These are phyloP conservation scores for Synanthedon vespiformis DNA, from an alignment of 2,888 invertebrate genomes.

Conservation along the genomic window DNA sequence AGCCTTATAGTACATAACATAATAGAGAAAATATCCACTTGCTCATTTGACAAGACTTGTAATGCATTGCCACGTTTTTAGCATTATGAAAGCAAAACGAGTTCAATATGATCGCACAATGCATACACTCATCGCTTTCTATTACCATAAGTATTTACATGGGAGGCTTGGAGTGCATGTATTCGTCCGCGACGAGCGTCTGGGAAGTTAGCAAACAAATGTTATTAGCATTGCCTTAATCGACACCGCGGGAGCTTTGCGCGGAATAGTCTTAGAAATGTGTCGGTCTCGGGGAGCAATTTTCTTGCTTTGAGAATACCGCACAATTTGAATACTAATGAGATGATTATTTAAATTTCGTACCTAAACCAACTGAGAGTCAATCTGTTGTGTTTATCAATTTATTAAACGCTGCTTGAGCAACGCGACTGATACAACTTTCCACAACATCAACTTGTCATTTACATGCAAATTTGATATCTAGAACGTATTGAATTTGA, in stretches of 20 bases:
- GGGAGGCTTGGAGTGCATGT: constrained; percentile 1
- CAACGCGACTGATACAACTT: constrained; percentile 10
- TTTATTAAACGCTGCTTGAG: constrained; percentile 34
- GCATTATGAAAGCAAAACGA: background rate
- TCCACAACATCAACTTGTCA: background rate
- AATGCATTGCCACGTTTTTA: background rate
- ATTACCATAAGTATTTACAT: background rate
- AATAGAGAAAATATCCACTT: background rate
- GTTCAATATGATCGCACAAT: background rate
- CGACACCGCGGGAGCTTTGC: constrained; percentile 46
- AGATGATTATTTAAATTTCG: constrained; percentile 52
- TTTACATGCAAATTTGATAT: background rate
- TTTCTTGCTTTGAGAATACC: constrained; percentile 50
- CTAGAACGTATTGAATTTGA: background rate
- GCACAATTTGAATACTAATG: constrained; percentile 49
- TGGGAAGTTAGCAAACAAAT: constrained; percentile 55
- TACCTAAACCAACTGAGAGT: constrained; percentile 42
- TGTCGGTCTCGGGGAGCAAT: constrained; percentile 32
- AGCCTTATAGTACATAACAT: no score
- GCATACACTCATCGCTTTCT: background rate
- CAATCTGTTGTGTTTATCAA: constrained; percentile 45
- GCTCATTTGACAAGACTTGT: background rate
- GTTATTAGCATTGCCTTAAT: constrained; percentile 59
- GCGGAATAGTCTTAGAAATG: constrained; percentile 19
- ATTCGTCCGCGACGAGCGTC: constrained; percentile 16